Conservation (phyloP, 2,113 vertebrate genomes). For the Cariama cristata region DNA sequence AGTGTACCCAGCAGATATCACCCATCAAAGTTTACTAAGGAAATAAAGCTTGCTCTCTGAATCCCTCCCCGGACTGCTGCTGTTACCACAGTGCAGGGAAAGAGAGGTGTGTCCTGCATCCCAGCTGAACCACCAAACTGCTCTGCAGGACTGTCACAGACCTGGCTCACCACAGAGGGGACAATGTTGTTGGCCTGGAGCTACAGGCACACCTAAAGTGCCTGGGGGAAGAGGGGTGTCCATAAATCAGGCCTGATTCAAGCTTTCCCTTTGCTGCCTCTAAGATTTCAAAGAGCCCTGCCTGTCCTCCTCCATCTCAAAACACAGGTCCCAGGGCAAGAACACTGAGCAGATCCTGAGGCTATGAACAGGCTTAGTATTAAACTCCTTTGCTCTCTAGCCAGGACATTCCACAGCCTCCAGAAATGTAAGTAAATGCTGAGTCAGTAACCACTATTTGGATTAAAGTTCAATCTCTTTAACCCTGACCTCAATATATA, state of each 20-base stretch:
- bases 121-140: background rate
- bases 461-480: slow-evolving; percentile 51
- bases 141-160: background rate
- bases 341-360: background rate
- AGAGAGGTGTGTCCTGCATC: background rate
- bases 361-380: background rate
- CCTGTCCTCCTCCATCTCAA: background rate
- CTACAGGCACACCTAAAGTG: background rate
- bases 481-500: slow-evolving; percentile 36
- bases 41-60: background rate
- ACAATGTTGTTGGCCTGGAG: background rate
- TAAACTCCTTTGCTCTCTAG: background rate
- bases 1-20: background rate
- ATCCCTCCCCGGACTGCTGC: background rate
- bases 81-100: background rate
- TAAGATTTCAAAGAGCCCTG: background rate
- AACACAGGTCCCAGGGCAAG: background rate
- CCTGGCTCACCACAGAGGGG: background rate
- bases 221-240: background rate
- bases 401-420: background rate
- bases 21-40: background rate
- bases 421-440: background rate
- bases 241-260: background rate
- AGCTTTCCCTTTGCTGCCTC: background rate
- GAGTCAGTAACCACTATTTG: background rate